Conservation (phyloP, 2,888 invertebrate genomes). For the Catocala sponsa region DNA sequence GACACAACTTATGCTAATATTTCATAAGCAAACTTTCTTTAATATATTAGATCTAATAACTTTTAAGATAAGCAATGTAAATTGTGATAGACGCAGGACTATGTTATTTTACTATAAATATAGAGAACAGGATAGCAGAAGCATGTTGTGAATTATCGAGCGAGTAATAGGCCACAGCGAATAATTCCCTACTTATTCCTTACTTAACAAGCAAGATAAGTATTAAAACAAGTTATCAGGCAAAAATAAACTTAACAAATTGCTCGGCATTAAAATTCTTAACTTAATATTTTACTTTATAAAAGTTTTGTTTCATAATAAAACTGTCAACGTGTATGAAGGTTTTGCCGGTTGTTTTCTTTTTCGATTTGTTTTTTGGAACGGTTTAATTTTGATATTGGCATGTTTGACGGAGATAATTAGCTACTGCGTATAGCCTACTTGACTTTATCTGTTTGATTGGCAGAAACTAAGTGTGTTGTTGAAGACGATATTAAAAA, state of each 20-base stretch:
- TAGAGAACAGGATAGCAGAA: neutral
- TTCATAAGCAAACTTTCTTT: too few species aligned
- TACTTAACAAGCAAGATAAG: conserved; percentile 1
- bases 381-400: too few species aligned
- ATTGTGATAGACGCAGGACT: neutral
- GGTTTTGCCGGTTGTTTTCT: neutral
- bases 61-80: too few species aligned
- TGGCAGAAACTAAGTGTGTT: too few species aligned
- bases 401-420: too few species aligned
- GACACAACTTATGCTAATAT: too few species aligned
- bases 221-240: conserved; percentile 19
- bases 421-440: too few species aligned
- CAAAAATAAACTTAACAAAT: conserved; percentile 24
- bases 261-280: conserved; percentile 25
- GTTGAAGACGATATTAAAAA: too few species aligned
- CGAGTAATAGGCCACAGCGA: conserved; percentile 6
- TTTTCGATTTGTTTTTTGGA: too few species aligned
- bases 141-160: neutral
- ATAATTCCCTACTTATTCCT: conserved; percentile 10
- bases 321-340: conserved; percentile 31
- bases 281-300: conserved; percentile 10
- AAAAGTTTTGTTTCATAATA: conserved; percentile 15
- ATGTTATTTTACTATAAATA: conserved; percentile 1
- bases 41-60: too few species aligned
- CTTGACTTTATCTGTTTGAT: too few species aligned